Base-by-base conservation (phyloP, 2,888 invertebrate species). In the Phengaris arion region DNA sequence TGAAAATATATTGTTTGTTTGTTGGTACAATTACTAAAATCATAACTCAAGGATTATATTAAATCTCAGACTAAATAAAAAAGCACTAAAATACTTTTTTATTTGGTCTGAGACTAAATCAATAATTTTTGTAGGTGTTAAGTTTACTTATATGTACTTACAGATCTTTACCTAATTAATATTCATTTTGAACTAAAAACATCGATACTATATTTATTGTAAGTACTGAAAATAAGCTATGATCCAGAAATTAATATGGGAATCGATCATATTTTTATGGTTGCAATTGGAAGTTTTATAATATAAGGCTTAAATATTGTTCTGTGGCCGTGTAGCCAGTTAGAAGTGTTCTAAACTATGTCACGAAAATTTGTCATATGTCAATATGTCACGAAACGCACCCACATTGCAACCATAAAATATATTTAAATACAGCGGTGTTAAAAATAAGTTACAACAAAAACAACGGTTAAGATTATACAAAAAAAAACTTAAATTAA, bases 11-110 rank as follows among this genome's bases (percentile, higher is more conserved):
- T 7, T 22, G 48, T 59, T 74, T 59, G 46, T 77, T 75, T 78
- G 76, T 78, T 76, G 77, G 77, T 77, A 77, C 73, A 69, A 75
- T 76, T 74, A 77, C 77, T 35, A 35, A 35, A 76, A 35, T 85
- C 83, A 81, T 64, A 64, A 64, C 64, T 59, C 22, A 35, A 45
- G 35, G 45, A 64, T 64, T 64, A 64, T 35, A 35, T 5, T 13
- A 64, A 64, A 2, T 2, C 35, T 35, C 35, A 35, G 35, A 35
- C 35, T 35, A 35, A 35, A 35, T 35, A 35, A 35, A 35, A 35
- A 35, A 35, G 35, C 35, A 35, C 35, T 35, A 35, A 35, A 2
- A 4, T 35, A 35, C 35, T 35, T 35, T 35, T 35, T 35, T 4
- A 35, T 35, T 35, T 35, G 35, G 35, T 35, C 35, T 2, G 35